phyloP scores from a whole-genome alignment of 2,113 vertebrate genomes.

The Excalfactoria chinensis region DNA sequence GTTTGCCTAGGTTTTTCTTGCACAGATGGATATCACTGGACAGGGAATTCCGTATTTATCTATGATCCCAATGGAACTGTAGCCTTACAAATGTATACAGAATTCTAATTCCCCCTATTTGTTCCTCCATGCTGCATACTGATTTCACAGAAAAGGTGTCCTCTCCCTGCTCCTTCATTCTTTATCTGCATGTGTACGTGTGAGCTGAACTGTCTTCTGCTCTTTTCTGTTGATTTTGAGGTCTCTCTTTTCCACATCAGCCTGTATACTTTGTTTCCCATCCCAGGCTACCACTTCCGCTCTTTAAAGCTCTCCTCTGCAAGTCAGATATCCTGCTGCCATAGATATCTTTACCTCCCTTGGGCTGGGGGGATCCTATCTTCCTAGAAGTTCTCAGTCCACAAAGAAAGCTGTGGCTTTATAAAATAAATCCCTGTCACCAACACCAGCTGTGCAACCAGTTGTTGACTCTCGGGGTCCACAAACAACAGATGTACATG shows the following conservation, averaged over 20 bases:
- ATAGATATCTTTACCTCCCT: neutral
- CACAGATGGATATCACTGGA: neutral
- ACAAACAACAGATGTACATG: neutral
- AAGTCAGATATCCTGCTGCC: neutral
- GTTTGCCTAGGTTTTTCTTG: neutral
- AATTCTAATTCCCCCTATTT: neutral
- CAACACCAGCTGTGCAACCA: conserved; percentile 6
- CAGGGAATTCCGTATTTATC: neutral
- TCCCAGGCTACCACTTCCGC: neutral
- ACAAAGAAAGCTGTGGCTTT: neutral
- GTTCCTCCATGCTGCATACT: neutral
- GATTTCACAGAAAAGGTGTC: neutral
- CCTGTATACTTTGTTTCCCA: neutral
- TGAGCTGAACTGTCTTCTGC: neutral
- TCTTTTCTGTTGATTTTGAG: neutral
- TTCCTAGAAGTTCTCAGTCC: neutral
- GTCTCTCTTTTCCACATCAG: neutral
- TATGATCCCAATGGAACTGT: neutral
- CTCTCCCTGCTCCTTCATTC: neutral
- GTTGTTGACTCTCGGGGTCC: neutral
- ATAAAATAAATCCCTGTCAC: neutral
- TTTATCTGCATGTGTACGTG: neutral
- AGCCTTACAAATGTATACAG: neutral
- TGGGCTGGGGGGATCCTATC: neutral
- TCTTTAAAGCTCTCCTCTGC: neutral